Evolutionary conservation across 2,888 invertebrate species (phyloP).

Genomic region (Charanyca ferruginea): DNA sequence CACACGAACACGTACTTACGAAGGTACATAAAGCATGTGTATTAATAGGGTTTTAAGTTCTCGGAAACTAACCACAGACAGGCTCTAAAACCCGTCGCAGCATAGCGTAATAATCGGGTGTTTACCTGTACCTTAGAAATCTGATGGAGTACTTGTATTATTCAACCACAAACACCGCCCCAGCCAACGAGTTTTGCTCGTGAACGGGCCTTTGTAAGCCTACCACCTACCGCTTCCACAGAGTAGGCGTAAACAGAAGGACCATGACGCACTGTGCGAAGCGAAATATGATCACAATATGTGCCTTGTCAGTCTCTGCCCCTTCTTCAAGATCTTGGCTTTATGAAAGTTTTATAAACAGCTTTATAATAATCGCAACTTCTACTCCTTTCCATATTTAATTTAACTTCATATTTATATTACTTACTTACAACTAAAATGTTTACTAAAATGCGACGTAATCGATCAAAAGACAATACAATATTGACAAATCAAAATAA

Average conservation of each 20-base stretch:
- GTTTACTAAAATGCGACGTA: background rate
- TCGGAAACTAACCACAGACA: constrained; percentile 20
- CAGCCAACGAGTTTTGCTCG: constrained; percentile 56
- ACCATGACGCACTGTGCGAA: background rate
- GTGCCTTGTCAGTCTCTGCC: too few species aligned
- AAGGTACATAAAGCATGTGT: constrained; percentile 3
- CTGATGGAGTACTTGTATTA: constrained; percentile 67
- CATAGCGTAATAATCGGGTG: constrained; percentile 47
- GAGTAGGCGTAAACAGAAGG: constrained; percentile 9
- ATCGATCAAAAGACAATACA: background rate
- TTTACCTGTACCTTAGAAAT: constrained; percentile 53
- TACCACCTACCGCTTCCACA: constrained; percentile 20
- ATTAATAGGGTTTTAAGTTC: constrained; percentile 27
- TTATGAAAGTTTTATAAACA: background rate
- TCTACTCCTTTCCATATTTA: too few species aligned
- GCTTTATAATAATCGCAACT: background rate
- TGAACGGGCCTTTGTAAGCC: constrained; percentile 65
- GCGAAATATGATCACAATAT: background rate
- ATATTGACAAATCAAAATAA: constrained; percentile 1
- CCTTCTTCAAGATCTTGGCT: background rate
- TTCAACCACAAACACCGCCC: constrained; percentile 69
- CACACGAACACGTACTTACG: background rate
- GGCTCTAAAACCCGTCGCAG: constrained; percentile 6
- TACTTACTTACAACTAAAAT: background rate
- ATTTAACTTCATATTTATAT: too few species aligned